These are phyloP conservation scores for Aethina tumida DNA, from an alignment of 1,140 invertebrate species.

Conservation along the genomic window DNA sequence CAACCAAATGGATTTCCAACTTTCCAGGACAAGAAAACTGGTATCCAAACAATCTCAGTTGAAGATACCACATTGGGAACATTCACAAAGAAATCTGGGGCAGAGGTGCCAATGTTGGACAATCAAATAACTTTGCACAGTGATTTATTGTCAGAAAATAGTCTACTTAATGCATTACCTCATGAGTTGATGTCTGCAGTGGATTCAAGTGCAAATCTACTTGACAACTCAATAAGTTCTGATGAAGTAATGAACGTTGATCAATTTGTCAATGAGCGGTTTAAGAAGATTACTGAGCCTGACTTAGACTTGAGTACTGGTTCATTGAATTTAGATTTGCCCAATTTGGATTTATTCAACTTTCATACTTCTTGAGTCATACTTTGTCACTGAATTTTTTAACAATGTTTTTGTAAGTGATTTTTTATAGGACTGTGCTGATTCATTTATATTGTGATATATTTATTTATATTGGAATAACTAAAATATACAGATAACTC, in stretches of 20 bases:
- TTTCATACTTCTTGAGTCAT: too few relatives aligned
- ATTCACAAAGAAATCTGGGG: not conserved
- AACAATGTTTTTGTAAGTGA: too few relatives aligned
- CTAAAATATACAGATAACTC: too few relatives aligned
- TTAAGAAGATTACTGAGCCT: slow-evolving; percentile 31
- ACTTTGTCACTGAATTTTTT: too few relatives aligned
- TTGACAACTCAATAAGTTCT: slow-evolving; percentile 30
- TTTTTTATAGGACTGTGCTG: too few relatives aligned
- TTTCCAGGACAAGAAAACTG: too few relatives aligned
- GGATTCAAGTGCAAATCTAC: slow-evolving; percentile 19
- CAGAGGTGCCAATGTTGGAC: not conserved
- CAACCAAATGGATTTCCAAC: too few relatives aligned
- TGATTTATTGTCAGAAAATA: slow-evolving; percentile 22
- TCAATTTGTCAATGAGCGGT: slow-evolving; percentile 33
- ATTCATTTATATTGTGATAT: too few relatives aligned
- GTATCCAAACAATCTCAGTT: too few relatives aligned
- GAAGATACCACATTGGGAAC: slow-evolving; percentile 1
- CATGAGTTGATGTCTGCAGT: slow-evolving; percentile 27
- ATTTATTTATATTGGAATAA: too few relatives aligned
- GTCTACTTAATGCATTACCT: too few relatives aligned
- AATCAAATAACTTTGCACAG: slow-evolving; percentile 8
- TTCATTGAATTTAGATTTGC: slow-evolving; percentile 26
- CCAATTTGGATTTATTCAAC: slow-evolving; percentile 29
- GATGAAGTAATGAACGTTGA: slow-evolving; percentile 35
- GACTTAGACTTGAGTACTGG: slow-evolving; percentile 21